Percentiles rank a stretch among this genome's conserved stretches.
Evolutionary conservation across 2,888 invertebrate species (phyloP).

Genomic region (Molanna angustata): DNA sequence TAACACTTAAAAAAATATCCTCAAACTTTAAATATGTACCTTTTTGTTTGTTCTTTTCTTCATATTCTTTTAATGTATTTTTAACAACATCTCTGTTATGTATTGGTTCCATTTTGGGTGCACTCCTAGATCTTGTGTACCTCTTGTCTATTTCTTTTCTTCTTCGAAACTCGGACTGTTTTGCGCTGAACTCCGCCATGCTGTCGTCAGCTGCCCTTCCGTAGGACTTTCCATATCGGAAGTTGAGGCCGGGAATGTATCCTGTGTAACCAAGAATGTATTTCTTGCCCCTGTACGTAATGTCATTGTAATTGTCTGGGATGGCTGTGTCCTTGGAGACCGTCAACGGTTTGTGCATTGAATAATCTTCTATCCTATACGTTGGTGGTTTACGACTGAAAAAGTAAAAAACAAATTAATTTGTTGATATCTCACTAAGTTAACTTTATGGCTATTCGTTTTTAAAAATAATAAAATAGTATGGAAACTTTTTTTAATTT

Average conservation of each 20-base stretch:
- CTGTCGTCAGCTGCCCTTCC: slow-evolving; percentile 57
- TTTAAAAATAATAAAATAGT: too few relatives aligned
- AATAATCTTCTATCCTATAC: slow-evolving; percentile 56
- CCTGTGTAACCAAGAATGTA: slow-evolving; percentile 72
- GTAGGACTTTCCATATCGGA: slow-evolving; percentile 52
- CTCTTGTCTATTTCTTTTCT: slow-evolving; percentile 47
- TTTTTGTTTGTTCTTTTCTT: slow-evolving; percentile 55
- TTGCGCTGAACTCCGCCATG: slow-evolving; percentile 55
- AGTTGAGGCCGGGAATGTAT: slow-evolving; percentile 68
- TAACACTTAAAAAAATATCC: too few relatives aligned
- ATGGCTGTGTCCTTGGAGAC: slow-evolving; percentile 36
- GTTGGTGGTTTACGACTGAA: slow-evolving; percentile 53
- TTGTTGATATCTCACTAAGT: too few relatives aligned
- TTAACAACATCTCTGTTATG: slow-evolving; percentile 56
- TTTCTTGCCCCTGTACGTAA: slow-evolving; percentile 45
- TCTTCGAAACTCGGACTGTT: slow-evolving; percentile 46
- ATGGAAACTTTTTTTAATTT: too few relatives aligned
- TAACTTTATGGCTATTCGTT: too few relatives aligned
- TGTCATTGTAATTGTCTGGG: slow-evolving; percentile 49
- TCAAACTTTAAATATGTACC: too few relatives aligned
- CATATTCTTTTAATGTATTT: slow-evolving; percentile 50
- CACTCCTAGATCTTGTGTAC: slow-evolving; percentile 52
- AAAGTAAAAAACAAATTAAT: slow-evolving; percentile 16
- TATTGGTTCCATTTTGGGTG: slow-evolving; percentile 57
- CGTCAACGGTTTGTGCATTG: slow-evolving; percentile 41